A percentile compares a stretch with the other conserved stretches of the same genome.
Evolutionary conservation across 2,797 vertebrate genomes (phyloP).

Genomic region (Pipistrellus kuhlii): DNA sequence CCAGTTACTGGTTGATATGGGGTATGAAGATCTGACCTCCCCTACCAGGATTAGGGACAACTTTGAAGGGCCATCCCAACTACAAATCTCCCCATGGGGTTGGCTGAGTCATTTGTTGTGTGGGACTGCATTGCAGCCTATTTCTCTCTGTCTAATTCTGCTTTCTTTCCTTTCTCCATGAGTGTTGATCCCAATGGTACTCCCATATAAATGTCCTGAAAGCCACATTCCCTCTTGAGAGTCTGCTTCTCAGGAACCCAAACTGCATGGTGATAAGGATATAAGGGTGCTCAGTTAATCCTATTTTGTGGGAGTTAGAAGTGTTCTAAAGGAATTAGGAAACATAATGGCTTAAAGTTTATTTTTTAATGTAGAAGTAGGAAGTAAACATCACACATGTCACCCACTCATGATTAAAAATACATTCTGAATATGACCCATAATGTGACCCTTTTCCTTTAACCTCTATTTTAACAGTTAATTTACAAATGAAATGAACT

Average conservation of each 20-base stretch:
- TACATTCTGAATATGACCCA: slow-evolving; percentile 3
- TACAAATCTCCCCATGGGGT: background rate
- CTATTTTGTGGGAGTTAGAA: background rate
- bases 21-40: background rate
- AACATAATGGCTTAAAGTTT: slow-evolving; percentile 3
- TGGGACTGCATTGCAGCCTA: background rate
- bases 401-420: slow-evolving; percentile 48
- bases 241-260: background rate
- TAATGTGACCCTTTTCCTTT: slow-evolving; percentile 55
- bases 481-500: slow-evolving; percentile 60
- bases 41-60: background rate
- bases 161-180: background rate
- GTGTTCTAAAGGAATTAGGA: slow-evolving; percentile 4
- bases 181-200: background rate
- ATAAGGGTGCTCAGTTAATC: background rate
- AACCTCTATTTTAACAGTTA: slow-evolving; percentile 37
- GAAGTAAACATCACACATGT: background rate
- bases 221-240: background rate
- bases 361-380: slow-evolving; percentile 26
- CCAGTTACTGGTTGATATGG: background rate
- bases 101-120: background rate
- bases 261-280: background rate
- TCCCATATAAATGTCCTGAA: background rate
- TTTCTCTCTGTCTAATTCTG: background rate
- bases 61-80: background rate